Conservation (phyloP, 2,113 vertebrate genomes). For the Oxyura jamaicensis region DNA sequence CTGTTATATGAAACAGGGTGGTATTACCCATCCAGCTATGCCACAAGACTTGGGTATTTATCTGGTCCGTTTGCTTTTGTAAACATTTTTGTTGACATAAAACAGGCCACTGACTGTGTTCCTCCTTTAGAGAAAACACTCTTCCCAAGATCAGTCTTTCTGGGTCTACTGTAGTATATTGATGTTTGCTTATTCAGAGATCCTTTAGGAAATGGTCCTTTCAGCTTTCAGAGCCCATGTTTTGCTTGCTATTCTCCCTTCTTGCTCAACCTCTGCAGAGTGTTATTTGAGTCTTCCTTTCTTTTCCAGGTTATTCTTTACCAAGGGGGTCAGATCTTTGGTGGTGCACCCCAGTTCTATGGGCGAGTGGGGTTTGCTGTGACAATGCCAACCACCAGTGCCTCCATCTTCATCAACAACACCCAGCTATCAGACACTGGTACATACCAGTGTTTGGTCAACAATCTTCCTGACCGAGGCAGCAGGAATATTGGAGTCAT, state of each 20-base stretch:
- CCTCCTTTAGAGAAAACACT: background rate
- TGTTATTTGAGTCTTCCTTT: conserved; percentile 48
- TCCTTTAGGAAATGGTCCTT: background rate
- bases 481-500: conserved; percentile 95
- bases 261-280: background rate
- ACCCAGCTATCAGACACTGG: conserved; percentile 97
- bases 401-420: conserved; percentile 99
- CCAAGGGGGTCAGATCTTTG: conserved; percentile 96
- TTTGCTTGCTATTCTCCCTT: conserved; percentile 4
- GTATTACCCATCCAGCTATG: background rate
- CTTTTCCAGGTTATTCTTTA: conserved; percentile 93
- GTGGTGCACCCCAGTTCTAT: conserved; percentile 89
- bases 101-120: background rate
- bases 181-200: background rate
- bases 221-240: background rate
- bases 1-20: background rate
- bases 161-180: background rate
- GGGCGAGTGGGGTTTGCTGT: conserved; percentile 93
- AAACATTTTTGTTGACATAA: background rate
- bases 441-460: conserved; percentile 99
- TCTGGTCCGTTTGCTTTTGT: background rate
- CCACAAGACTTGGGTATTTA: background rate
- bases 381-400: conserved; percentile 98
- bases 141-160: background rate
- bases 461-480: conserved; percentile 95